Base-by-base conservation (phyloP, 2,797 vertebrate species). In the Gymnothorax reevesii region DNA sequence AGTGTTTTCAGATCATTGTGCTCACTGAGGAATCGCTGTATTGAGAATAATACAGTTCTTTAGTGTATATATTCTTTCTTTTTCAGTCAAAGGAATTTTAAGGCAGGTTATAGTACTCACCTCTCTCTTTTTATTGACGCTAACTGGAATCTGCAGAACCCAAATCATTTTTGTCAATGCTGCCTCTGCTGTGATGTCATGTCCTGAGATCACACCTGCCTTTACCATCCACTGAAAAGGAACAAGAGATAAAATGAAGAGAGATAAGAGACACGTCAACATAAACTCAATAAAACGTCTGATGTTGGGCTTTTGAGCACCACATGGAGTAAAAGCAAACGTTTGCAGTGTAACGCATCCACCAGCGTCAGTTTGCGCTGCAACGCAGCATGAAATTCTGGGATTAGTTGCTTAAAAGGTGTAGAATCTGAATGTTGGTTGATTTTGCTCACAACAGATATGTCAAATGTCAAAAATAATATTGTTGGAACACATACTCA, bases 101-200 rank as follows among this genome's bases (percentile, higher is more conserved):
- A 75, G 2, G 4, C 73, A 27, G 9, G 42, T 75, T 75, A 8
- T 75, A 6, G 13, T 27, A 75, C 42, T 33, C 42, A 75, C 73
- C 73, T 33, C 10, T 33, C 17, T 75, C 73, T 33, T 33, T 17
- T 20, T 2, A 9, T 7, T 75, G 73, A 33, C 42, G 7, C 25
- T 33, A 10, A 75, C 5, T 7, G 3, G 5, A 55, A 55, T 33
- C 15, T 60, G 75, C 33, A 88, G 84, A 54, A 42, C n/a, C 75
- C 84, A 88, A 57, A 86, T 57, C 84, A 85, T 82, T 73, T 88
- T 85, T 49, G 87, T 57, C 75, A 87, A 42, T 10, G 87, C 87
- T 77, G 83, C 73, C 49, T 87, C 84, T 55, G 73, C 55, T 13
- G 86, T 87, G 64, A 87, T 87, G 82, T 87, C 86, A 84, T 59